Evolutionary conservation across 2,113 vertebrate genomes (phyloP), one percentile per base, ranked within the genome.

Genomic region (Lonchura striata): DNA sequence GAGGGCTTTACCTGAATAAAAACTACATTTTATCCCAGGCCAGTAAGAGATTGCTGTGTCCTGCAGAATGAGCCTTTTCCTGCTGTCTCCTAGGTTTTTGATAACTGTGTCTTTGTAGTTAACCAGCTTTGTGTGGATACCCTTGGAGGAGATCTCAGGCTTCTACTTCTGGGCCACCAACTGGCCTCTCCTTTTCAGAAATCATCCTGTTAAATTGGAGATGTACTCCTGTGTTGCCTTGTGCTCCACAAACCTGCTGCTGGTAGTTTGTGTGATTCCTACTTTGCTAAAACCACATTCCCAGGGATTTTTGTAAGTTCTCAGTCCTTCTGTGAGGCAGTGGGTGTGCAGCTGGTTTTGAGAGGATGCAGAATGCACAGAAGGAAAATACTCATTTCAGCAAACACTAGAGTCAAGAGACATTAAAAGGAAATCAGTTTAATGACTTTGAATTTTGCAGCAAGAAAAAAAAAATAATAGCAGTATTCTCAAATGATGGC

Each of bases 1-100:
- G 93, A 93, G 56, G 59, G 13, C 60, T 93, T 90, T 93, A 82
- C 50, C 46, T 91, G 89, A 70, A 95, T 88, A 70, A 85, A 91
- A 87, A 6, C 39, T 31, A 2, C 12, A 6, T 88, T 90, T 93
- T 86, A 80, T 90, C 13, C 19, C 56, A 78, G 75, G 47, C 50
- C 63, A 52, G 33, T 33, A 42, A 59, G 59, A 65, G 61, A 47
- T 47, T 94, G 78, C 66, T 72, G 57, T 66, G 59, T 78, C 82
- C 50, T 90, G 79, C 75, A 88, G 71, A 80, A 83, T 23, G n/a
- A 88, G 24, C 66, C 27, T 28, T 72, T 89, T 92, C n/a, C 50
- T 93, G 70, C 85, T 78, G 10, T 49, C 21, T 80, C 66, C 25
- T 41, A 2, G 31, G 3, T 50, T 84, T 92, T 74, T 68, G 50